Base-by-base conservation (phyloP, 64 coral and sea anemone species). In the Astreopora myriophthalma region DNA sequence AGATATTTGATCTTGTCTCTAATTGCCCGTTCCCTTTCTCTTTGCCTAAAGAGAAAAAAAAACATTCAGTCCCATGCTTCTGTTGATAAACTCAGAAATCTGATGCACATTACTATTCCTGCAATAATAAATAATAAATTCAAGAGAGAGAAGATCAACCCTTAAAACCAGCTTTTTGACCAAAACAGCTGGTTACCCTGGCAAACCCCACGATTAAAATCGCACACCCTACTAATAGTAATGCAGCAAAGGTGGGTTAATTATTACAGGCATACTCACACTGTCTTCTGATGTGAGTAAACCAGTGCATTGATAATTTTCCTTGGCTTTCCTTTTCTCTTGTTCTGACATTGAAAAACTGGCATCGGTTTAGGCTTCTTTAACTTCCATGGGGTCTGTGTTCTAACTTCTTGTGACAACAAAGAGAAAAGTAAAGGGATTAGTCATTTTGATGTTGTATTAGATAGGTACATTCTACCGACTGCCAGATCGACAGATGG, bases 181-280 rank as follows among this genome's bases (percentile, higher is more conserved):
- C n/a, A n/a, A n/a, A n/a, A n/a, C n/a, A n/a, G n/a, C n/a, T n/a
- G n/a, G n/a, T n/a, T n/a, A n/a, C n/a, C n/a, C n/a, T n/a, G n/a
- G n/a, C n/a, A n/a, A n/a, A n/a, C n/a, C n/a, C n/a, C n/a, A n/a
- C n/a, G n/a, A n/a, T n/a, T n/a, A n/a, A n/a, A n/a, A n/a, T n/a
- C n/a, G n/a, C n/a, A n/a, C n/a, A n/a, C n/a, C n/a, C n/a, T n/a
- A n/a, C n/a, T n/a, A n/a, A n/a, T n/a, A n/a, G n/a, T n/a, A n/a
- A n/a, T n/a, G n/a, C n/a, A n/a, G n/a, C n/a, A n/a, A n/a, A n/a
- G n/a, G n/a, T n/a, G n/a, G n/a, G n/a, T n/a, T n/a, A n/a, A n/a
- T n/a, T n/a, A n/a, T n/a, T n/a, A n/a, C n/a, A n/a, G n/a, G n/a
- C 20, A 14, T 51, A 64, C 89, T 92, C 75, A 92, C 90, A 92